Conservation (phyloP, 2,113 vertebrate genomes). For the Brachyistius frenatus region DNA sequence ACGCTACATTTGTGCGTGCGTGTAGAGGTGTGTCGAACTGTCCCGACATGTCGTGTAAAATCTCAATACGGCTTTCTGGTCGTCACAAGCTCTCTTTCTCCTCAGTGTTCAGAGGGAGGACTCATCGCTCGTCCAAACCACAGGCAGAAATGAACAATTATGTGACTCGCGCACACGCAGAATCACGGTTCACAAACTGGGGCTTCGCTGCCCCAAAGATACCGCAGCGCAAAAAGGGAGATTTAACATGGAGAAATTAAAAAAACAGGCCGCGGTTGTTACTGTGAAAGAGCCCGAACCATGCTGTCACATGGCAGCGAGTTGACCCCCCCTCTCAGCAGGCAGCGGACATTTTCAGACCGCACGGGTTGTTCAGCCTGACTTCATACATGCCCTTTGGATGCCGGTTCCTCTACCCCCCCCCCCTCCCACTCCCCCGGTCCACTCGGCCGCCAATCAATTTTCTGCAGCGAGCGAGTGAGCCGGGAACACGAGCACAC, state of each 20-base stretch:
- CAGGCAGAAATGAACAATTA: slow-evolving; percentile 32
- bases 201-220: slow-evolving; percentile 1
- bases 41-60: slow-evolving; percentile 29
- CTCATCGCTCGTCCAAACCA: slow-evolving; percentile 15
- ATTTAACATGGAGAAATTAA: slow-evolving; percentile 22
- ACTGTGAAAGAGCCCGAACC: neutral
- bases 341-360: slow-evolving; percentile 29
- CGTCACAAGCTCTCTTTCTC: slow-evolving; percentile 14
- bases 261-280: slow-evolving; percentile 22
- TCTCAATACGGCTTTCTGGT: slow-evolving; percentile 30
- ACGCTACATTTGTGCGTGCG: neutral
- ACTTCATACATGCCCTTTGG: slow-evolving; percentile 45
- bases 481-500: slow-evolving; percentile 4
- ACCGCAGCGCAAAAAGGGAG: slow-evolving; percentile 7
- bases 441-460: slow-evolving; percentile 58
- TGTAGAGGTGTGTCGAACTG: slow-evolving; percentile 8
- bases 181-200: slow-evolving; percentile 1
- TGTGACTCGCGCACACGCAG: slow-evolving; percentile 1
- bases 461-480: neutral
- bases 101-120: slow-evolving; percentile 6
- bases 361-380: slow-evolving; percentile 32
- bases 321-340: slow-evolving; percentile 29
- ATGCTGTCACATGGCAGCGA: slow-evolving; percentile 22
- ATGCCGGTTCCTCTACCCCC: slow-evolving; percentile 11
- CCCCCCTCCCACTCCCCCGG: slow-evolving; percentile 43